Conservation (phyloP, 2,113 vertebrate genomes). For the Cynoglossus semilaevis region DNA sequence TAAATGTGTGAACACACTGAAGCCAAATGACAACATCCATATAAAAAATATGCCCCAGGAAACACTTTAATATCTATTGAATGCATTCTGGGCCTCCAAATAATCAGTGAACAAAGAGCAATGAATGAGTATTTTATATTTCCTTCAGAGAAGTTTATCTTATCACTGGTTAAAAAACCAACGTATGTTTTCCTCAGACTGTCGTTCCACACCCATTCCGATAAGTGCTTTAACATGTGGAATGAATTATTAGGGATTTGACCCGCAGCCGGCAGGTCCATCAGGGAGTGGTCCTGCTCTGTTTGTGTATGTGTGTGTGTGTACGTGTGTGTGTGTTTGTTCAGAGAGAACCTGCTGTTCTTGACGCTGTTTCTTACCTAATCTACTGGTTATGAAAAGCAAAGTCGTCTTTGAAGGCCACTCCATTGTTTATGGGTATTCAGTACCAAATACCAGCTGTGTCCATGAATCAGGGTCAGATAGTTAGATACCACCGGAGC, state of each 20-base stretch:
- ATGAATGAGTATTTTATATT: not conserved
- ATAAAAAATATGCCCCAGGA: too few species aligned
- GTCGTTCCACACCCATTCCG: conserved; percentile 30
- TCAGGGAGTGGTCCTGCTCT: conserved; percentile 19
- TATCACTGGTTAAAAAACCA: conserved; percentile 18
- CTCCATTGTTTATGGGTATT: conserved; percentile 9
- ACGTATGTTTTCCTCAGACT: not conserved
- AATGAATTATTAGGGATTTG: conserved; percentile 31
- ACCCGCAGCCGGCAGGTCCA: conserved; percentile 1
- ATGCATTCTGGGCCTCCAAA: too few species aligned
- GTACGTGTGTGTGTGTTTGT: conserved; percentile 6
- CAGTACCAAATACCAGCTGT: not conserved
- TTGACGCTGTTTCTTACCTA: conserved; percentile 28
- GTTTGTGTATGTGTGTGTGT: conserved; percentile 4
- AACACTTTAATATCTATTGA: too few species aligned
- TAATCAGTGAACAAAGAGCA: too few species aligned
- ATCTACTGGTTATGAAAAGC: conserved; percentile 30
- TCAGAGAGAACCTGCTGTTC: conserved; percentile 6
- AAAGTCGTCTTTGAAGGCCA: conserved; percentile 31
- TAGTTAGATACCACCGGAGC: too few species aligned
- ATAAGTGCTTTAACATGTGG: conserved; percentile 33
- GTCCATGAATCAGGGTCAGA: too few species aligned
- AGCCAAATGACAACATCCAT: too few species aligned
- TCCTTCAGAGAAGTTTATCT: not conserved
- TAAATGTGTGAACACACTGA: too few species aligned